Evolutionary conservation across 2,888 invertebrate genomes (phyloP).

Genomic region (Caradrina clavipalpis): DNA sequence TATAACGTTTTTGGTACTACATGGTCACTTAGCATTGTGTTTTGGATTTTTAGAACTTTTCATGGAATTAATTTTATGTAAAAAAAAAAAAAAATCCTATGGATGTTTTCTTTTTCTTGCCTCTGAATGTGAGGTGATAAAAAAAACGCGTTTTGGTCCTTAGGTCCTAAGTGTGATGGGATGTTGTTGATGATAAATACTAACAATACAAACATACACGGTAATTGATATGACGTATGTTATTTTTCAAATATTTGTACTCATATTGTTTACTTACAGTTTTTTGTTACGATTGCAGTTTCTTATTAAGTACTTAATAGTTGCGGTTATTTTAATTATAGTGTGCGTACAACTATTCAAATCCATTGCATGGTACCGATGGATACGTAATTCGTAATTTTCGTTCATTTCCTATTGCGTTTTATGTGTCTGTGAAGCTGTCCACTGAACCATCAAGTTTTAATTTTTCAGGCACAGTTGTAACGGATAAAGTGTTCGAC

Average conservation of each 20-base stretch:
- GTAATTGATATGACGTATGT: conserved; percentile 29
- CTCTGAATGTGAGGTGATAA: neutral
- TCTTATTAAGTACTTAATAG: conserved; percentile 57
- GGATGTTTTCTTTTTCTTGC: neutral
- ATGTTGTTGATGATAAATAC: conserved; percentile 6
- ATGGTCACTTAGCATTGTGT: neutral
- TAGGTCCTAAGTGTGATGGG: neutral
- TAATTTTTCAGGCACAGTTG: conserved; percentile 26
- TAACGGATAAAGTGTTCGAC: neutral
- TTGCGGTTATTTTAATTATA: conserved; percentile 58
- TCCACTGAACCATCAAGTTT: conserved; percentile 51
- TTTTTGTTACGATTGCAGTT: conserved; percentile 60
- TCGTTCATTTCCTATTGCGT: conserved; percentile 35
- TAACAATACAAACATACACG: neutral
- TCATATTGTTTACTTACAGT: conserved; percentile 51
- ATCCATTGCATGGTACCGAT: conserved; percentile 30
- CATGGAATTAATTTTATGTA: too few species aligned
- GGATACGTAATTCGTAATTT: conserved; percentile 40
- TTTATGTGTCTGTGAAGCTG: conserved; percentile 39
- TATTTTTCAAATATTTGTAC: conserved; percentile 20
- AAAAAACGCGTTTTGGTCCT: neutral
- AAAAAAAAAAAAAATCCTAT: too few species aligned
- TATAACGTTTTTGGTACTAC: conserved; percentile 2
- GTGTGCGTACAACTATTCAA: conserved; percentile 38
- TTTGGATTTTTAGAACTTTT: neutral